Percentiles rank a stretch among this genome's conserved stretches.
Conservation (phyloP, 92 coral and sea anemone species). For the Phenganax stokvisi region DNA sequence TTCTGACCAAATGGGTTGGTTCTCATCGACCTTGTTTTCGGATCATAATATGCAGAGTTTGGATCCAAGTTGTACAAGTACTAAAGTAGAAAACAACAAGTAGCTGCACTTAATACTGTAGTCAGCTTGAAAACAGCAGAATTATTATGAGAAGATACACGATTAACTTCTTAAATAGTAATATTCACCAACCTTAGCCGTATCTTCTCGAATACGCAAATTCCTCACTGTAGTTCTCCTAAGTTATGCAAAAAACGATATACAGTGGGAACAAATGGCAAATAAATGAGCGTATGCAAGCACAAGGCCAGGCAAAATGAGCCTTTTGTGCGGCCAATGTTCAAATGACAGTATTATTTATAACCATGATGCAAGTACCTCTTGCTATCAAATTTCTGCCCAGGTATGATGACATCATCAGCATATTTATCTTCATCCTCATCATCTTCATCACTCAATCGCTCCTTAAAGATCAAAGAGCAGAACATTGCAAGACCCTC, state of each 20-base stretch:
- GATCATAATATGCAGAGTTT: conserved; percentile 93
- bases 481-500: neutral
- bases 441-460: conserved; percentile 60
- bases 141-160: neutral
- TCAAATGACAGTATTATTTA: neutral
- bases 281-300: no score
- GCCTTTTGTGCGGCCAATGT: no score
- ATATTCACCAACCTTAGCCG: conserved; percentile 69
- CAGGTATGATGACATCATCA: conserved; percentile 88
- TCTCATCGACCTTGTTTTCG: conserved; percentile 97
- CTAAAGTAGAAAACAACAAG: conserved; percentile 39
- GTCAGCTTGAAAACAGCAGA: neutral
- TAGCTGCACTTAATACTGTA: neutral
- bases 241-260: conserved; percentile 16
- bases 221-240: conserved; percentile 96
- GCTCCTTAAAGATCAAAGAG: neutral
- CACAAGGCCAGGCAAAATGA: no score
- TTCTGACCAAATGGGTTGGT: conserved; percentile 76
- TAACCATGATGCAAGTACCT: conserved; percentile 45
- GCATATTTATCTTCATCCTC: conserved; percentile 98
- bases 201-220: conserved; percentile 94
- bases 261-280: no score
- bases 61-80: conserved; percentile 82
- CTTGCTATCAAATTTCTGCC: conserved; percentile 95
- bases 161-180: neutral